Percentiles rank a stretch among this genome's conserved stretches.
Evolutionary conservation across 2,888 invertebrate species (phyloP).

Genomic region (Uropetala carovei): DNA sequence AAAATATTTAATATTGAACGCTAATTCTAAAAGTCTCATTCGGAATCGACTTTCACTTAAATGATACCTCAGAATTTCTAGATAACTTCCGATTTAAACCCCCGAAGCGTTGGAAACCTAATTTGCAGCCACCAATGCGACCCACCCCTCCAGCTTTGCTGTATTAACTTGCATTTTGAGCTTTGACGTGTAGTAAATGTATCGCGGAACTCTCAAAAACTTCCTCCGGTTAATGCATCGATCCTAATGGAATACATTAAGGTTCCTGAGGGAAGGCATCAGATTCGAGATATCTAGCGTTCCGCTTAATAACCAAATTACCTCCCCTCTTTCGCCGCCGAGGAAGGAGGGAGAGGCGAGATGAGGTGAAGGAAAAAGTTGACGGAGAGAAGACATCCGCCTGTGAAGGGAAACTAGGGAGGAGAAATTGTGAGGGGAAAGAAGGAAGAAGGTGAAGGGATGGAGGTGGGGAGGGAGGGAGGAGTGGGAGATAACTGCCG

Average conservation of each 20-base stretch:
- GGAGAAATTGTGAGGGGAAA: background rate
- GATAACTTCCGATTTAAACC: too few species aligned
- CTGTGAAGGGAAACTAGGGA: background rate
- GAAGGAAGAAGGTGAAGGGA: background rate
- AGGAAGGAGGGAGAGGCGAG: background rate
- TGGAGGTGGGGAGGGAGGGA: background rate
- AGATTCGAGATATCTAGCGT: background rate
- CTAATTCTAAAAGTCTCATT: too few species aligned
- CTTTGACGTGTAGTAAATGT: background rate
- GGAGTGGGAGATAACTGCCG: background rate
- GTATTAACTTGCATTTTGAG: background rate
- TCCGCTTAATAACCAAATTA: too few species aligned
- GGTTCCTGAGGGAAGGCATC: background rate
- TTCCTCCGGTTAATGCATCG: background rate
- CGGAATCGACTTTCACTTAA: too few species aligned
- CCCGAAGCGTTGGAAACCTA: background rate
- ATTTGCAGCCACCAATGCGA: background rate
- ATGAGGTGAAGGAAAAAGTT: background rate
- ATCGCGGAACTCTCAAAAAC: background rate
- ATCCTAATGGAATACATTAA: background rate
- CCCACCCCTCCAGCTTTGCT: background rate
- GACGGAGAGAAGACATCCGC: constrained; percentile 6
- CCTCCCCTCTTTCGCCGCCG: background rate
- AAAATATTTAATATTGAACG: too few species aligned
- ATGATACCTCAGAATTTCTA: too few species aligned